Evolutionary conservation across 2,113 vertebrate species (phyloP), one percentile per base, ranked within the genome.

Genomic region (Poecilia latipinna): DNA sequence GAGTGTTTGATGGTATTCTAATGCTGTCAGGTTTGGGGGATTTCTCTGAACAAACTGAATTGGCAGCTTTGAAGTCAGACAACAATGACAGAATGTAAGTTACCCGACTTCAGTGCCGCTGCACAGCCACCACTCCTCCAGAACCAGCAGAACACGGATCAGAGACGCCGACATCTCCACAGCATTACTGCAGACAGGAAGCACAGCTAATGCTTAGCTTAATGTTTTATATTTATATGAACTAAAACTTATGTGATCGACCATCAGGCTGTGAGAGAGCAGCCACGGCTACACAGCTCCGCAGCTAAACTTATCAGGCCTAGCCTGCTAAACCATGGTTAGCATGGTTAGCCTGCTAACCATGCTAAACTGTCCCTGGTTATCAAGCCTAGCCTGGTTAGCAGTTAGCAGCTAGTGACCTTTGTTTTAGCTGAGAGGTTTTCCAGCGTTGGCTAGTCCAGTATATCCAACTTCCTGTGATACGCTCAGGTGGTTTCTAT

Each of bases 1-100:
- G 84, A 89, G 88, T 80, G 89, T 93, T 92, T 93, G 91, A 94
- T 92, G 92, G 85, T 86, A 91, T 93, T 94, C 89, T 93, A 91
- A 91, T 91, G 89, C 85, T 92, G 94, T 91, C 86, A 89, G 83
- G 83, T 88, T 86, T 82, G 75, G 60, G 82, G 86, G 84, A 83
- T 89, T 91, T 91, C 75, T 83, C 79, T 80, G 3, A 76, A 72
- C 75, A 75, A 42, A 77, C 82, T 83, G 80, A 86, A 90, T 85
- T 71, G 75, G 69, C 32, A 0, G 79, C 92, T 94, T 94, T 94
- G 93, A 94, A 91, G 93, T 92, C 73, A 42, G 78, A 72, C 90
- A 84, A 94, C 91, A 94, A 93, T 93, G 85, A 89, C 86, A 83
- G 77, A 79, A 82, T 61, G 69, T 70, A 76, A 86, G 68, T 83